Evolutionary conservation across 2,888 invertebrate species (phyloP).

Genomic region (Lithophane ornitopus): DNA sequence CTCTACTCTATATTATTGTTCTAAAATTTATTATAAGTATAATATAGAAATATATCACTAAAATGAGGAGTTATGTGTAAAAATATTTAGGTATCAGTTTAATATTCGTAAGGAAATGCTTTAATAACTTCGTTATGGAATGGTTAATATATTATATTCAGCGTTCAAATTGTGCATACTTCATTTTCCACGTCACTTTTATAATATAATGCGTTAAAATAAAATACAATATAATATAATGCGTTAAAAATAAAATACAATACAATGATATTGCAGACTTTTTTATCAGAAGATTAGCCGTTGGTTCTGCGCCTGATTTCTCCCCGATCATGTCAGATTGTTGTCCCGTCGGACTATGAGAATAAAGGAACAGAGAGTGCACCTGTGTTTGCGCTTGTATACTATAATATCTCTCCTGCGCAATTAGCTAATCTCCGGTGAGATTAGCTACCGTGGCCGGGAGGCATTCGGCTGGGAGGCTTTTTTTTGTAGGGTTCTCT

Average conservation of each 20-base stretch:
- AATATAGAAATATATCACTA: conserved; percentile 27
- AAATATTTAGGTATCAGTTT: conserved; percentile 26
- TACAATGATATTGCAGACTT: not conserved
- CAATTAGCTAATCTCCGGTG: too few relatives aligned
- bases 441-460: too few relatives aligned
- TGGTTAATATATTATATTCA: conserved; percentile 53
- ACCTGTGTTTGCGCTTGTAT: too few relatives aligned
- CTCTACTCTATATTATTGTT: conserved; percentile 58
- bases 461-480: too few relatives aligned
- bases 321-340: too few relatives aligned
- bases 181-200: conserved; percentile 15
- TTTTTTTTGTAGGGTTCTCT: not conserved
- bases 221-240: not conserved
- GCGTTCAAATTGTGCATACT: conserved; percentile 44
- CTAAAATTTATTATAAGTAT: conserved; percentile 43
- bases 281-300: not conserved
- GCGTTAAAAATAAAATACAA: conserved; percentile 1
- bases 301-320: too few relatives aligned
- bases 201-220: conserved; percentile 4
- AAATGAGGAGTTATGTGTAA: conserved; percentile 33
- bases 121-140: conserved; percentile 56
- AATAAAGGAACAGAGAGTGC: too few relatives aligned
- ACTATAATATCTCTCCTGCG: too few relatives aligned
- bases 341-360: too few relatives aligned
- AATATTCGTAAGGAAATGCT: conserved; percentile 20